Base-by-base conservation (phyloP, 1,140 invertebrate genomes). In the Calephelis nemesis region DNA sequence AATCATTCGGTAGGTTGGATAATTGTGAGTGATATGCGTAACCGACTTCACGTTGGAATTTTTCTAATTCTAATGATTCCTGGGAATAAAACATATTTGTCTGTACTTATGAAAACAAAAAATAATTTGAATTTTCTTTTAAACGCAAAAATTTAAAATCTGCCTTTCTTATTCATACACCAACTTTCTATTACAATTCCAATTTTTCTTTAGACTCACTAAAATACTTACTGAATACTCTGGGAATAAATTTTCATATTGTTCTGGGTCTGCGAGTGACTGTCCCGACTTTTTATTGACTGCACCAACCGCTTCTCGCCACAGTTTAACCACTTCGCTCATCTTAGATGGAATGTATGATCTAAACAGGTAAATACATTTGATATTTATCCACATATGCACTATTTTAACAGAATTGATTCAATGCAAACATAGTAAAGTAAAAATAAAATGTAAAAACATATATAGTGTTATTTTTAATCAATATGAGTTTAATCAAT, bases 241-340 rank as follows among this genome's bases (percentile, higher is more conserved):
- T 1, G 98, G 98, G 86, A 99, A 99, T 47, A 99, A 93, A 93
- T 99, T 99, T 82, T 98, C 97, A 87, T 99, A 99, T 75, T 99
- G 96, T 52, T 95, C 94, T 0, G 98, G 99, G 93, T 99, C 98
- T 7, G 99, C 99, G 52, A 99, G 91, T 63, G 97, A 97, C 82
- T 98, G 96, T 1, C 97, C 97, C 0, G 97, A 96, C 84, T 98
- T 98, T 80, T 96, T 95, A 85, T 96, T 97, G 0, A 95, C 94
- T 72, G 95, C 93, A 0, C 94, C 93, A 0, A 96, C 85, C 69
- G 95, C 93, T 67, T 95, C 94, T 72, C 96, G 95, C 98, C 98
- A 98, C 8, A 97, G 78, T 72, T 94, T 94, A 0, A 98, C 95
- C n/a, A 98, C 94, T 19, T 94, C 91, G 0, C 96, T 95, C 72